A percentile compares a stretch with the other conserved stretches of the same genome.
Conservation (phyloP, 2,888 invertebrate genomes). For the Machimus atricapillus region DNA sequence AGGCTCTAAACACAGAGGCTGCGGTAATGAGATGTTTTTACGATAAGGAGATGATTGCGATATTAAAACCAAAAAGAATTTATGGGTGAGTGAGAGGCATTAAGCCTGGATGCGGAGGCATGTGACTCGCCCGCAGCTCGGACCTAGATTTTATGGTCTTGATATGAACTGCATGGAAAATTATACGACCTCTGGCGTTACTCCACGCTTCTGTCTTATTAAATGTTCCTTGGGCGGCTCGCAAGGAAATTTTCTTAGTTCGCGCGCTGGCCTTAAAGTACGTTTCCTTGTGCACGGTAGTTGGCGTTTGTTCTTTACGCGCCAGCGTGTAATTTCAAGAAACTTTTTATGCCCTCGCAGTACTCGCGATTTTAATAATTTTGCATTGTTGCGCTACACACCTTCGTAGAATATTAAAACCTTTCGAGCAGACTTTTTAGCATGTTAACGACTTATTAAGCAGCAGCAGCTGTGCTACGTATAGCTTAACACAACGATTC, state of each 20-base stretch:
- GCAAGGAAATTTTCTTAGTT: constrained; percentile 11
- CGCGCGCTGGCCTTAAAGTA: background rate
- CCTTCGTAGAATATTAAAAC: background rate
- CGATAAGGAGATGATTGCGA: constrained; percentile 37
- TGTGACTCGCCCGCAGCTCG: constrained; percentile 13
- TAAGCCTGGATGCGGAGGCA: constrained; percentile 14
- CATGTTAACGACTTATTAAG: background rate
- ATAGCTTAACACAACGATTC: background rate
- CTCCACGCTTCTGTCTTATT: background rate
- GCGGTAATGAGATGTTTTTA: constrained; percentile 37
- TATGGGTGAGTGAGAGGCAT: constrained; percentile 7
- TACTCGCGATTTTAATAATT: background rate
- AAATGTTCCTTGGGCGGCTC: constrained; percentile 9
- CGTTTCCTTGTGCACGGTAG: background rate
- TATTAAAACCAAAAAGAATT: constrained; percentile 18
- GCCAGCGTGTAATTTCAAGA: background rate
- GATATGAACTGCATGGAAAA: constrained; percentile 35
- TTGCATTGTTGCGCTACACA: background rate
- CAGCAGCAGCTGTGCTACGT: background rate
- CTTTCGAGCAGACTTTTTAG: background rate
- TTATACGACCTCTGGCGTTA: constrained; percentile 14
- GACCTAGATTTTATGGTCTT: constrained; percentile 27
- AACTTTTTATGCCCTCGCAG: background rate
- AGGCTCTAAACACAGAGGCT: constrained; percentile 36
- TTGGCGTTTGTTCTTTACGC: background rate